Evolutionary conservation across 2,797 vertebrate species (phyloP), one percentile per base, ranked within the genome.

Genomic region (Xenopus petersii): DNA sequence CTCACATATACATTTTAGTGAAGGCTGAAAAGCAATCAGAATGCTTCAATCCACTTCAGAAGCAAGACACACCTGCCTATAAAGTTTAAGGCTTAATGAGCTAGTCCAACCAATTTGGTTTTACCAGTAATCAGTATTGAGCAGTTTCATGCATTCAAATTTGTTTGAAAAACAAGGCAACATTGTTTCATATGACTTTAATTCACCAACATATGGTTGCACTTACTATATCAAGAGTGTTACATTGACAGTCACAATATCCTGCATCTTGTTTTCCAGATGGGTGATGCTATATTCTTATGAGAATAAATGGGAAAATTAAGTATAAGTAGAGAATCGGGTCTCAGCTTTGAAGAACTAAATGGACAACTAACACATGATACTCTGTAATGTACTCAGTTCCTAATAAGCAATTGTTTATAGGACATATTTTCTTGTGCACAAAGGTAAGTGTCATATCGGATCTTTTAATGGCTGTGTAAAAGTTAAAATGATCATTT

Each of bases 341-440:
- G 49, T 7, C 49, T 51, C 49, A 4, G 49, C 11, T 51, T 51
- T 51, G 49, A 51, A 51, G 49, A 9, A 51, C 49, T 12, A 6
- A 42, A 7, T 51, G 49, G 49, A 51, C 11, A 51, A 12, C 49
- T 15, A 12, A 12, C 49, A 12, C 15, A 12, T 51, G 6, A 51
- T 51, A 51, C 49, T 51, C 15, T 42, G 8, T 0, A 42, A 42
- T 9, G 36, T 42, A 9, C 6, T 1, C 10, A 61, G 68, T 21
- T 85, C 70, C 67, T 75, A 77, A 77, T 80, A 78, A 81, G 61
- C 81, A 60, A 76, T 80, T 81, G 74, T 77, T 81, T 70, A 46
- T 80, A 80, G 6, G 73, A 77, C 64, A 80, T 75, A 64, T 80
- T 72, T 51, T 46, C n/a, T 64, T 12, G 11, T 10, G 49, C 11